Evolutionary conservation across 2,888 invertebrate genomes (phyloP).

Genomic region (Lepidochrysops patricia): DNA sequence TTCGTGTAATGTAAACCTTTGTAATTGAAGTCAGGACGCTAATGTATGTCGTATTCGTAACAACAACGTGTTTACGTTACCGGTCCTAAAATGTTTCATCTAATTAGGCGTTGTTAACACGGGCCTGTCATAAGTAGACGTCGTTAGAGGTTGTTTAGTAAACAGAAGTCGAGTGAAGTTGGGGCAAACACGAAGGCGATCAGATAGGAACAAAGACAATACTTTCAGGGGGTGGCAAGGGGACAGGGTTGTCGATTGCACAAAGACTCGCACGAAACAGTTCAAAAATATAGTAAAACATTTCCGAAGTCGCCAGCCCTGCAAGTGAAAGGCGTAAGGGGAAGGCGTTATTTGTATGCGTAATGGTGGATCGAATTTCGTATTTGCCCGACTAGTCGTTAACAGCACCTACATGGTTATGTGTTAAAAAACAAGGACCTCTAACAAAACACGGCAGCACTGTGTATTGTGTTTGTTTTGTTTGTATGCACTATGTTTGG

Average conservation of each 20-base stretch:
- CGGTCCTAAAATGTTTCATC: slow-evolving; percentile 10
- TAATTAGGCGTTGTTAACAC: slow-evolving; percentile 24
- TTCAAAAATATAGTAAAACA: not conserved
- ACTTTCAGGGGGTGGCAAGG: slow-evolving; percentile 40
- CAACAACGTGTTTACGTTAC: not conserved
- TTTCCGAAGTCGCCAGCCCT: not conserved
- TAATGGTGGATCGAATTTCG: slow-evolving; percentile 73
- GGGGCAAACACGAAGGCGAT: slow-evolving; percentile 34
- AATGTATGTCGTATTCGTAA: not conserved
- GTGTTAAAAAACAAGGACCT: slow-evolving; percentile 71
- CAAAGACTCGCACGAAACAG: not conserved
- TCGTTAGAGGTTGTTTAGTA: slow-evolving; percentile 34
- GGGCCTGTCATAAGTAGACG: slow-evolving; percentile 23
- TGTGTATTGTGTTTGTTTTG: slow-evolving; percentile 11
- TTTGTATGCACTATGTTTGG: too few relatives aligned
- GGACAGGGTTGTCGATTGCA: slow-evolving; percentile 16
- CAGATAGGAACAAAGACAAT: slow-evolving; percentile 57
- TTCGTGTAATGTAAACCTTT: not conserved
- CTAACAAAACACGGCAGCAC: slow-evolving; percentile 36
- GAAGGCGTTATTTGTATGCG: slow-evolving; percentile 68
- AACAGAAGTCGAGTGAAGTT: slow-evolving; percentile 32
- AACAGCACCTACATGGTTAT: slow-evolving; percentile 69
- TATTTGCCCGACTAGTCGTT: slow-evolving; percentile 72
- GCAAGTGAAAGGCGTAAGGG: slow-evolving; percentile 16
- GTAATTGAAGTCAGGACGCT: not conserved